Percentiles rank a stretch among this genome's conserved stretches.
Conservation (phyloP, 2,888 invertebrate species). For the Chesias legatella region DNA sequence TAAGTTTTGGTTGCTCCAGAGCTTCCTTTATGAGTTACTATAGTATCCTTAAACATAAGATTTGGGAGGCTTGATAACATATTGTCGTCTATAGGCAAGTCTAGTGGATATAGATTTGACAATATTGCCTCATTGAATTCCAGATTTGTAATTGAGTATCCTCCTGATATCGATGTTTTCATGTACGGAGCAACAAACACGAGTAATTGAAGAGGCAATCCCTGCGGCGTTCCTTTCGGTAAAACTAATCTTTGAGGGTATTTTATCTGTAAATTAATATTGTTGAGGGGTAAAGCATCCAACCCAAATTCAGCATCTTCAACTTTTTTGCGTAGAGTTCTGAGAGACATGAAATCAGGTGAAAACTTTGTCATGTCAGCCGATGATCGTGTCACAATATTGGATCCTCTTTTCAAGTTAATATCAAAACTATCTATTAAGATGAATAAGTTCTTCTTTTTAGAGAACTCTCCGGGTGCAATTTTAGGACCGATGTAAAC, state of each 20-base stretch:
- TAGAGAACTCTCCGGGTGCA: constrained; percentile 75
- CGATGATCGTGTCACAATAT: constrained; percentile 82
- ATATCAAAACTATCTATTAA: constrained; percentile 81
- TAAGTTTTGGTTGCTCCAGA: constrained; percentile 30
- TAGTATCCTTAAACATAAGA: constrained; percentile 55
- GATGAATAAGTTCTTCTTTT: constrained; percentile 78
- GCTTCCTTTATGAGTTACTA: constrained; percentile 54
- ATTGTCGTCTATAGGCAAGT: constrained; percentile 80
- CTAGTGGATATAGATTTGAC: constrained; percentile 86
- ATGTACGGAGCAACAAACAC: constrained; percentile 81
- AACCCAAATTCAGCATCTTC: constrained; percentile 78
- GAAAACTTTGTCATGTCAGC: constrained; percentile 81
- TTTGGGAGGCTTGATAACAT: constrained; percentile 61
- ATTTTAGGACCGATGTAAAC: constrained; percentile 86
- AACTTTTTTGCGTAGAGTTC: constrained; percentile 80
- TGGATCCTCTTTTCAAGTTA: constrained; percentile 82
- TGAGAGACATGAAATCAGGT: constrained; percentile 82
- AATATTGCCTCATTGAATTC: constrained; percentile 62
- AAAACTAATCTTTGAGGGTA: constrained; percentile 85
- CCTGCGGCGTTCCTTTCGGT: constrained; percentile 85
- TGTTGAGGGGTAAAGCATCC: constrained; percentile 71
- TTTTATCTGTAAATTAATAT: constrained; percentile 76
- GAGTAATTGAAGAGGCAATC: constrained; percentile 83
- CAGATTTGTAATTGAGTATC: constrained; percentile 55
- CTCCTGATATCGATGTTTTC: constrained; percentile 42